Evolutionary conservation across 2,113 vertebrate genomes (phyloP), one percentile per base, ranked within the genome.

Genomic region (Scartelaos histophorus): DNA sequence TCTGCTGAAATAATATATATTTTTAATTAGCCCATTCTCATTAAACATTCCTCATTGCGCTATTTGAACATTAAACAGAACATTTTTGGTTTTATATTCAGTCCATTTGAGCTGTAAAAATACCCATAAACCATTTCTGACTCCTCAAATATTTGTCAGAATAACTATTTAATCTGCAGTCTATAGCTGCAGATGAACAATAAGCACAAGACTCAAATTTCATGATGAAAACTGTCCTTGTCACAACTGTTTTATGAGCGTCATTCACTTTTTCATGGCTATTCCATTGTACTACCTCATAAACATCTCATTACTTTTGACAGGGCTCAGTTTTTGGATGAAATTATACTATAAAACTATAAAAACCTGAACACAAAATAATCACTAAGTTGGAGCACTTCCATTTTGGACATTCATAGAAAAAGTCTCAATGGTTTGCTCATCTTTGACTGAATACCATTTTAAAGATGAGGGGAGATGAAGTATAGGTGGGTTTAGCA

Each of bases 371-470:
- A 51, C 11, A 43, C 57, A 22, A 38, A 22, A 69, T 35, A 62
- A 35, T 19, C 17, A 35, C 29, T 2, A 60, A 61, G 24, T 76
- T 75, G 75, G 82, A 65, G 15, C 74, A 57, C 80, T 83, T 73
- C 66, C 16, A 10, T 74, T 79, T 67, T 70, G 83, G 69, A 75
- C 64, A 16, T 29, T 60, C 81, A 84, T 25, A 60, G 67, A 76
- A 79, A 70, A 46, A 66, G 75, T 51, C 61, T 29, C 72, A 74
- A 76, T 68, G 78, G 81, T 80, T 69, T 45, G 71, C 78, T 71
- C n/a, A 0, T 65, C 75, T 90, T 86, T 83, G 81, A 86, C 80
- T 53, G 69, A 86, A 86, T 89, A 83, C 74, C 7, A 19, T 25
- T 25, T 34, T 13, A 61, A 19, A 15, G 7, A 3, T 13, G 54